Conservation (phyloP, 2,888 invertebrate genomes). For the Metopia argyrocephala region DNA sequence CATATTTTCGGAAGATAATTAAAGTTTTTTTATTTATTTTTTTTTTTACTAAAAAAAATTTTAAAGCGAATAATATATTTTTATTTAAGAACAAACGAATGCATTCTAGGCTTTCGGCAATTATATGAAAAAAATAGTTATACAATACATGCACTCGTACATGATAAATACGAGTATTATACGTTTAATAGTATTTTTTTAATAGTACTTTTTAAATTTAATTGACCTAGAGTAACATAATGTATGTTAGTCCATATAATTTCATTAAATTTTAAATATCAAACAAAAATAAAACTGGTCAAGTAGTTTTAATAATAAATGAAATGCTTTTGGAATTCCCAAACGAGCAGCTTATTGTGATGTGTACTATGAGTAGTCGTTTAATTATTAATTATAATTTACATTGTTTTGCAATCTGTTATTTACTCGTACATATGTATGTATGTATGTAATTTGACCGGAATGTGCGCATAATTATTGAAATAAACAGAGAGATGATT, state of each 20-base stretch:
- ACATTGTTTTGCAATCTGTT: too few species aligned
- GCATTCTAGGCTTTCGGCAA: neutral
- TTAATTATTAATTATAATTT: too few species aligned
- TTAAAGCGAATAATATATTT: neutral
- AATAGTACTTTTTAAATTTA: neutral
- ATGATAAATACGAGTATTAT: neutral
- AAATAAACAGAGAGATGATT: too few species aligned
- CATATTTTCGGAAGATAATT: neutral
- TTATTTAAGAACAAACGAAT: neutral
- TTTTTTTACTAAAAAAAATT: neutral
- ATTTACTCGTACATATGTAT: too few species aligned
- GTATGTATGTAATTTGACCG: too few species aligned
- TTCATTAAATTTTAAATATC: neutral
- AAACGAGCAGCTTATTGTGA: too few species aligned
- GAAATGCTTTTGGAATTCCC: neutral
- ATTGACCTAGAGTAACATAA: conserved; percentile 37
- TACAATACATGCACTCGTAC: neutral
- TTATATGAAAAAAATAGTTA: too few species aligned
- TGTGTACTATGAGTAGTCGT: too few species aligned
- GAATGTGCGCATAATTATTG: too few species aligned
- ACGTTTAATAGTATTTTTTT: neutral
- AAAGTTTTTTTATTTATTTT: neutral
- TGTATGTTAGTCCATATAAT: conserved; percentile 4
- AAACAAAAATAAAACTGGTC: neutral
- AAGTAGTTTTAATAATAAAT: neutral